Base-by-base conservation (phyloP, 2,797 vertebrate species). In the Clarias fuscus region DNA sequence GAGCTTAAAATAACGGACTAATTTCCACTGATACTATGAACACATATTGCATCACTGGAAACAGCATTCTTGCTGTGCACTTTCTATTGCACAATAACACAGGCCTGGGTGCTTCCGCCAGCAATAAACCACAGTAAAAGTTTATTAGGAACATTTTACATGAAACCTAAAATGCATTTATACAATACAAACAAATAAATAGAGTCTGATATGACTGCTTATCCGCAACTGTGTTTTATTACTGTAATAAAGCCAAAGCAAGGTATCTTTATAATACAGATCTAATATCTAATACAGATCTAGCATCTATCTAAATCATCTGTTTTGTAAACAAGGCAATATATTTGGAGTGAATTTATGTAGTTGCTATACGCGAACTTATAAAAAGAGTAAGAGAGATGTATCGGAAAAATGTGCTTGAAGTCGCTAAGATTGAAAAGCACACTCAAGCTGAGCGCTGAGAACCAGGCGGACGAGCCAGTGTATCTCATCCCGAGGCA, bases 181-280 rank as follows among this genome's bases (percentile, higher is more conserved):
- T n/a, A 67, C 62, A 82, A 85, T 68, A 56, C n/a, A 67, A 27
- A 67, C 80, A 82, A 82, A 82, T 68, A 82, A 67, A 82, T 53
- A 76, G 83, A 79, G 84, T 81, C 56, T 53, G 43, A 80, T 84
- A 67, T 78, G 68, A 81, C 77, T 84, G 58, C 64, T 70, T 77
- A 68, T 72, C 65, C 65, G 65, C 15, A 64, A 8, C 30, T n/a
- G n/a, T 61, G 24, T 71, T 82, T 82, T 48, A 59, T 70, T 43
- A 81, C 67, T 61, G 67, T 75, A 73, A 70, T 86, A 61, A 64
- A 30, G 56, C 33, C 18, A 70, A 24, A 71, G 22, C n/a, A 82
- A 30, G 40, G 27, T 58, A 68, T 53, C 48, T 53, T 53, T 53
- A 48, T 48, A 53, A 53, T 53, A 13, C 48, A 53, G 11, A 53